Evolutionary conservation across 1,140 invertebrate species (phyloP).

Genomic region (Heliconius hewitsoni): DNA sequence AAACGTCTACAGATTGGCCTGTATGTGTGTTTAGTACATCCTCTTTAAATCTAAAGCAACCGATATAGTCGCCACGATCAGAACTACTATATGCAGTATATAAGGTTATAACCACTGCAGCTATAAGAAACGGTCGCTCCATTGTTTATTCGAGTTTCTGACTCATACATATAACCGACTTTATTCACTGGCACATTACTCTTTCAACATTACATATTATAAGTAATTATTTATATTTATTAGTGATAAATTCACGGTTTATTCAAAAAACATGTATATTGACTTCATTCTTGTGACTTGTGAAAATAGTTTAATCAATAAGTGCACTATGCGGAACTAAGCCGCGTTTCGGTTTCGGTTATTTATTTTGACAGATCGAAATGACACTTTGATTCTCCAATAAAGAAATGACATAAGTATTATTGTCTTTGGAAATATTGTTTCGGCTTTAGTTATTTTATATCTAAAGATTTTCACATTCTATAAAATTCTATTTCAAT

Average conservation of each 20-base stretch:
- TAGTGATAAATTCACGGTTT: neutral
- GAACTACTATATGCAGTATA: constrained; percentile 34
- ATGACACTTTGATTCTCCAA: neutral
- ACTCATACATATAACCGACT: constrained; percentile 23
- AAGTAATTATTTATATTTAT: neutral
- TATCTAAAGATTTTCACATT: neutral
- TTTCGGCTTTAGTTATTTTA: neutral
- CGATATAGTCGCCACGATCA: constrained; percentile 71
- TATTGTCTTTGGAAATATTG: neutral
- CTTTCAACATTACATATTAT: neutral
- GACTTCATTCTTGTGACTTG: neutral
- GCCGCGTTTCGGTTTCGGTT: constrained; percentile 28
- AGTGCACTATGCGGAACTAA: constrained; percentile 31
- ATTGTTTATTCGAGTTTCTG: constrained; percentile 54
- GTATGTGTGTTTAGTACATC: constrained; percentile 70
- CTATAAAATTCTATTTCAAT: neutral
- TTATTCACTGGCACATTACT: constrained; percentile 21
- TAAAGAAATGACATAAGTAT: too few relatives aligned
- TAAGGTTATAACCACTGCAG: constrained; percentile 41
- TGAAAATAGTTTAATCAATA: constrained; percentile 27
- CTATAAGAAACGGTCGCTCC: constrained; percentile 47
- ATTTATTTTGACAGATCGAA: constrained; percentile 43
- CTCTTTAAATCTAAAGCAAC: constrained; percentile 63
- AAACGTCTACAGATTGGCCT: constrained; percentile 73
- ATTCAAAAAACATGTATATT: neutral